Evolutionary conservation across 1,140 invertebrate species (phyloP), one percentile per base, ranked within the genome.

Genomic region (Octopus sinensis): DNA sequence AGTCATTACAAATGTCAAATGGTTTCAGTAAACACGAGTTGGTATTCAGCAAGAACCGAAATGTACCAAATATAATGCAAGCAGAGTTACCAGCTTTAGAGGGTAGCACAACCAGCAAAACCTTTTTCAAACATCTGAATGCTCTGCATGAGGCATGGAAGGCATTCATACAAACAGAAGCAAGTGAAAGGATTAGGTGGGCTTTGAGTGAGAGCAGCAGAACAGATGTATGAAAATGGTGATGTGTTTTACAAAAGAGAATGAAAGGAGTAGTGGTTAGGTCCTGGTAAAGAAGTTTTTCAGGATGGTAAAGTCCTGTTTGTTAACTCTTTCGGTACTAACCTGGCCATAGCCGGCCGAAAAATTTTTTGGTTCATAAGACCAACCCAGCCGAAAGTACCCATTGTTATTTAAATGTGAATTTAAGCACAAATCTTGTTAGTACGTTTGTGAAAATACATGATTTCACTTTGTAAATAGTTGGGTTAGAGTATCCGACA

Each of bases 1-100:
- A 84, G 76, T 83, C 79, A n/a, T 56, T 83, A 43, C 82, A 85
- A 81, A 85, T 85, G 83, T 82, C 30, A 68, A 82, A 84, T 83
- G 84, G 84, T 56, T 85, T 82, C 71, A 84, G 83, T 80, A 85
- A 83, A 53, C 78, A 84, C 56, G 82, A 84, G 43, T 62, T 83
- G 43, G 83, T 85, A 9, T 84, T 84, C 79, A 82, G 84, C 43
- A 76, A 83, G 71, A 84, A 81, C 77, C 82, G 79, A 78, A 79
- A 79, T 51, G 73, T 83, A n/a, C 82, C 78, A 54, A 80, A 80
- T 54, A 77, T 84, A 6, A 80, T 84, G 78, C 81, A 73, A 68
- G 80, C 83, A 10, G 77, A 81, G 30, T 52, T 76, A 51, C 75
- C 82, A 68, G 75, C 84, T 71, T 43, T 83, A 10, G 78, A 83